Percentiles rank a stretch among this genome's conserved stretches.
Conservation (phyloP, 1,140 invertebrate species). For the Daktulosphaira vitifoliae region DNA sequence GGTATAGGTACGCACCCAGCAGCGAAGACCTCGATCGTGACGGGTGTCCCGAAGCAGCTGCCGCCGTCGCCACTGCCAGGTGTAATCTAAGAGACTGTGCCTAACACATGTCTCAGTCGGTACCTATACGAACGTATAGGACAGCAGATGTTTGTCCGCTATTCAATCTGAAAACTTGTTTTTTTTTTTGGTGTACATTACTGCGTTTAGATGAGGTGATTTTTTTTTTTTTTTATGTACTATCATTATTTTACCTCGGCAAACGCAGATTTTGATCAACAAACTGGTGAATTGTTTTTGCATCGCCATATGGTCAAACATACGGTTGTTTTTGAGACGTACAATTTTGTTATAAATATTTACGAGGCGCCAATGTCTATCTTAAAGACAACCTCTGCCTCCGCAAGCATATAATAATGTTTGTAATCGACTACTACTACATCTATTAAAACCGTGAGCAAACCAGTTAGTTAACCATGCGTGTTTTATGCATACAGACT, state of each 20-base stretch:
- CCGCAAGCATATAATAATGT: neutral
- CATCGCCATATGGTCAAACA: neutral
- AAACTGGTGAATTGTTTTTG: neutral
- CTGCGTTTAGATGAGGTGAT: neutral
- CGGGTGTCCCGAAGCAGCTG: slow-evolving; percentile 24
- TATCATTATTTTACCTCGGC: neutral
- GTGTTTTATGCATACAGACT: too few relatives aligned
- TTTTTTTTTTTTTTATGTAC: neutral
- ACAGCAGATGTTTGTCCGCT: neutral
- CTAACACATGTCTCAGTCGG: slow-evolving; percentile 5
- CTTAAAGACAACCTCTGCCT: neutral
- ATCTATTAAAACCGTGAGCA: neutral
- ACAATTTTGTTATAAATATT: neutral
- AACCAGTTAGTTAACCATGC: slow-evolving; percentile 9
- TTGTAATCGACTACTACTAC: too few relatives aligned
- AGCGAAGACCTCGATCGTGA: neutral
- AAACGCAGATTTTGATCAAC: slow-evolving; percentile 3
- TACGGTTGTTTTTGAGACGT: too few relatives aligned
- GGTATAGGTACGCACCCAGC: neutral
- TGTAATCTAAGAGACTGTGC: slow-evolving; percentile 6
- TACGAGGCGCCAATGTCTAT: slow-evolving; percentile 1
- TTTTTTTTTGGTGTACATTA: neutral
- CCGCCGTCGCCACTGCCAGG: slow-evolving; percentile 25
- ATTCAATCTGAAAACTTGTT: slow-evolving; percentile 19
- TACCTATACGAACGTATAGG: neutral